Base-by-base conservation (phyloP, 37 sponge, comb jelly and placozoan species). In the Chondrosia reniformis region DNA sequence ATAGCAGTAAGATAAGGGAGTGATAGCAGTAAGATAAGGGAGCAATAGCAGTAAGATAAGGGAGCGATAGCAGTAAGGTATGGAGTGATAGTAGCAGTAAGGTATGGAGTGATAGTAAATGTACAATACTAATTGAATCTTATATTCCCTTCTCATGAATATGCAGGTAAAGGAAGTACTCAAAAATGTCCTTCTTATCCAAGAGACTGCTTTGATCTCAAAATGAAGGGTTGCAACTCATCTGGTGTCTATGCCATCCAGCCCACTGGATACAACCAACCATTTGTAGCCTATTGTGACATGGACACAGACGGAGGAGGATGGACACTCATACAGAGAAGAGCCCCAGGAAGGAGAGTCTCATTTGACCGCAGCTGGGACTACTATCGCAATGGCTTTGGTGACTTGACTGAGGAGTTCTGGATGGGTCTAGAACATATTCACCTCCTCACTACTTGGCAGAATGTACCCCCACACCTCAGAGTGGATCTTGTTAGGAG, bases 301-400 rank as follows among this genome's bases (percentile, higher is more conserved):
- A 69, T 69, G 72, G 36, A 34, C 44, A 64, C 66, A 33, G 43
- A 69, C 42, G 43, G 72, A 34, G 72, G 72, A 69, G 72, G 72
- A 6, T 69, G 72, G 72, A 40, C 43, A 4, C 25, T 69, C 15
- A 24, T 69, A 24, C 43, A 39, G 72, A 69, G 41, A 44, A 69
- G 72, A 40, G 19, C 19, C 17, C n/a, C n/a, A n/a, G 72, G 42
- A 19, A n/a, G n/a, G n/a, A 34, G 37, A 1, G 72, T 69, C 15
- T 21, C 13, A 3, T 69, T 69, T 40, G 25, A 69, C 41, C 31
- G 72, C 31, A 25, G n/a, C 43, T 69, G 42, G 72, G 41, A 36
- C 15, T 41, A 69, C 43, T 69, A 69, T 25, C 24, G n/a, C 3
- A 69, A 39, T 3, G 72, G 72, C 43, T 69, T 69, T 40, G 72